These are phyloP conservation scores for Aethina tumida DNA, from an alignment of 1,140 invertebrate species.

Conservation along the genomic window DNA sequence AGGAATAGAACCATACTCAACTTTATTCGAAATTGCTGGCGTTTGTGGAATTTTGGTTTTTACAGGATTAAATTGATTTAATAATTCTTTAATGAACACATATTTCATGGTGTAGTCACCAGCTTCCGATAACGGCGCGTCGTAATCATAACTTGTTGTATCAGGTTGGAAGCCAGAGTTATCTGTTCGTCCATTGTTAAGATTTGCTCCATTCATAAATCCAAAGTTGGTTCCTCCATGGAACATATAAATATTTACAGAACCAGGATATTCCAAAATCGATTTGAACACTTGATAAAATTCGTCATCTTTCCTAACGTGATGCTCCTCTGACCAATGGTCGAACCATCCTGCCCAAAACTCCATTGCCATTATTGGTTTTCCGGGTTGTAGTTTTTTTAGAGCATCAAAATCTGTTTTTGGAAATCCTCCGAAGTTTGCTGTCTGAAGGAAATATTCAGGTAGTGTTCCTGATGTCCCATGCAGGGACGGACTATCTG, in stretches of 20 bases:
- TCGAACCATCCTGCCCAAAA: conserved; percentile 60
- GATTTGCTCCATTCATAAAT: conserved; percentile 54
- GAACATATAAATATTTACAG: conserved; percentile 63
- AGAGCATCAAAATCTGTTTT: conserved; percentile 36
- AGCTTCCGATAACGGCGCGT: conserved; percentile 42
- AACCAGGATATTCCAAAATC: conserved; percentile 37
- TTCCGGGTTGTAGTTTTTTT: conserved; percentile 40
- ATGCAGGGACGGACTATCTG: conserved; percentile 36
- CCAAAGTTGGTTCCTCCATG: conserved; percentile 63
- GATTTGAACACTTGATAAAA: conserved; percentile 18
- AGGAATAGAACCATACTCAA: too few species aligned
- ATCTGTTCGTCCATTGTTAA: conserved; percentile 13
- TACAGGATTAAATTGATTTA: conserved; percentile 3
- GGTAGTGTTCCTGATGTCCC: conserved; percentile 36
- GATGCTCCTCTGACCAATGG: conserved; percentile 28
- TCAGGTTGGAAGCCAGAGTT: conserved; percentile 34
- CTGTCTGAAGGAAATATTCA: conserved; percentile 39
- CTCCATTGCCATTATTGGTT: conserved; percentile 52
- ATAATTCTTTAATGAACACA: conserved; percentile 26
- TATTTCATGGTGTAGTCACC: conserved; percentile 42
- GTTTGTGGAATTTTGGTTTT: conserved; percentile 12
- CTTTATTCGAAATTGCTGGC: too few species aligned
- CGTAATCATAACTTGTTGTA: conserved; percentile 46
- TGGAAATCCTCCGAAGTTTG: conserved; percentile 42
- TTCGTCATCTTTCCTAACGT: conserved; percentile 13